Percentiles rank a stretch among this genome's conserved stretches.
Conservation (phyloP, 2,797 vertebrate species). For the Dermochelys coriacea region DNA sequence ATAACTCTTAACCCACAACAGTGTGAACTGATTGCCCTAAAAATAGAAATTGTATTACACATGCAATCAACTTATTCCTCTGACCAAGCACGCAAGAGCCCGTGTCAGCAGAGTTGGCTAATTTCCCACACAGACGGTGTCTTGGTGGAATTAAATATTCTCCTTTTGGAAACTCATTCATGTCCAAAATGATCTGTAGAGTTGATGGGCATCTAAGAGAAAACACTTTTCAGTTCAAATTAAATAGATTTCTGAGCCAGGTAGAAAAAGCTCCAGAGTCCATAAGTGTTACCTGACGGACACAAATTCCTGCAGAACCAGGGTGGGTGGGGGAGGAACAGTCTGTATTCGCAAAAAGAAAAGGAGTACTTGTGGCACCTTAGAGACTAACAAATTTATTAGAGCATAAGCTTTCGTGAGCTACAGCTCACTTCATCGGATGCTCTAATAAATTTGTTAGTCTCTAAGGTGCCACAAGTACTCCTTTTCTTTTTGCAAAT, state of each 20-base stretch:
- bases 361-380: too few species aligned
- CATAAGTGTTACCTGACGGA: neutral
- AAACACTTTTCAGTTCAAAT: neutral
- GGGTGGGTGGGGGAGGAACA: too few species aligned
- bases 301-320: too few species aligned
- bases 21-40: neutral
- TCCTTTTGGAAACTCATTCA: neutral
- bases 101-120: neutral
- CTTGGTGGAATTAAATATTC: neutral
- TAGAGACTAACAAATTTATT: too few species aligned
- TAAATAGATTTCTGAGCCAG: neutral
- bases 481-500: too few species aligned
- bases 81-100: neutral
- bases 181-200: neutral
- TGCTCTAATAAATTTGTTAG: too few species aligned
- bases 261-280: neutral
- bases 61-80: neutral
- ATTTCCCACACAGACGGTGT: neutral
- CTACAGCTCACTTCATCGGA: too few species aligned
- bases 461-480: too few species aligned
- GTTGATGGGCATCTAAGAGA: neutral
- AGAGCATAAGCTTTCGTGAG: too few species aligned
- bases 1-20: neutral
- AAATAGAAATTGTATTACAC: neutral
- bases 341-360: too few species aligned